Conservation (phyloP, 2,113 vertebrate species). For the Dipodomys stephensi region DNA sequence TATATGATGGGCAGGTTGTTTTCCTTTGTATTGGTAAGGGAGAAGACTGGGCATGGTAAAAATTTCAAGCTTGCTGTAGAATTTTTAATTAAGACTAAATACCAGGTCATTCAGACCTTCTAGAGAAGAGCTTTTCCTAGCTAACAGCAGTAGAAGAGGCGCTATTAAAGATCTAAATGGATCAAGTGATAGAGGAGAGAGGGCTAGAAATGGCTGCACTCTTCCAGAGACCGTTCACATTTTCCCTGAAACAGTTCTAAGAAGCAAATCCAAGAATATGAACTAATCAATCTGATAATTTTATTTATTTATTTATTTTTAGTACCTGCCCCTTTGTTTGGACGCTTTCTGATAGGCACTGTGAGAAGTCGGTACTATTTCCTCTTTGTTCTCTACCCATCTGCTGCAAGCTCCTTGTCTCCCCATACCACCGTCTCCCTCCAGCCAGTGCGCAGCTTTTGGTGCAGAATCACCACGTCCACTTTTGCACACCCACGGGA, state of each 20-base stretch:
- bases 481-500: constrained; percentile 43
- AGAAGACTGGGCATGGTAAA: background rate
- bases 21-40: background rate
- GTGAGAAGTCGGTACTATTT: background rate
- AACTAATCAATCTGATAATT: background rate
- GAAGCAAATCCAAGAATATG: background rate
- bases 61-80: background rate
- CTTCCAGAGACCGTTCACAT: background rate
- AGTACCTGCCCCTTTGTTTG: background rate
- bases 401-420: background rate
- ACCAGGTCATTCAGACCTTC: background rate
- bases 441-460: constrained; percentile 27
- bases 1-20: background rate
- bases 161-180: background rate
- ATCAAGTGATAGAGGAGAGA: background rate
- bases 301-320: background rate
- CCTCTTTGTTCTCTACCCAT: constrained; percentile 14
- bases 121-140: background rate
- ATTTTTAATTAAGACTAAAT: background rate
- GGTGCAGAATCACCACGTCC: constrained; percentile 50
- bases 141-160: background rate
- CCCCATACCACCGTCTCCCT: background rate
- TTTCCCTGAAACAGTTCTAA: background rate
- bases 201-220: background rate
- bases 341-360: background rate